These are phyloP conservation scores for Lagocephalus sceleratus DNA, from an alignment of 2,797 vertebrate genomes.

Conservation along the genomic window DNA sequence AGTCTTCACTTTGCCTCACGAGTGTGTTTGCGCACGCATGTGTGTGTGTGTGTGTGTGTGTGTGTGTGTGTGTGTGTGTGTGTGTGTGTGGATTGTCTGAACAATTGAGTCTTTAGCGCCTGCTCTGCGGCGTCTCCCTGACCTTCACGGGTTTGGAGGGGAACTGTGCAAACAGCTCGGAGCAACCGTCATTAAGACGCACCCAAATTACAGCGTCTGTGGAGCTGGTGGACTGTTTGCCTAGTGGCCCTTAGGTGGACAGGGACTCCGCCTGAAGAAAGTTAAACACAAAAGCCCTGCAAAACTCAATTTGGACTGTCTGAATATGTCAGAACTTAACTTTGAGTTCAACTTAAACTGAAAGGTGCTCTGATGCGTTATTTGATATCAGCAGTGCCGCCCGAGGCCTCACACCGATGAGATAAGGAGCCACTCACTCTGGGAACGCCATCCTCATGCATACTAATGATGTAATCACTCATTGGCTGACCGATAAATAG, in stretches of 20 bases:
- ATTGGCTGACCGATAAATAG: too few relatives aligned
- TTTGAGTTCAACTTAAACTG: neutral
- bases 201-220: slow-evolving; percentile 56
- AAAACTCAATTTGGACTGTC: slow-evolving; percentile 30
- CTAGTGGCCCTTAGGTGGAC: slow-evolving; percentile 25
- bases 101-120: slow-evolving; percentile 39
- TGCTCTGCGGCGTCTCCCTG: slow-evolving; percentile 43
- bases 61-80: slow-evolving; percentile 1
- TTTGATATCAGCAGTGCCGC: too few relatives aligned
- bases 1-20: too few relatives aligned
- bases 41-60: neutral
- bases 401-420: too few relatives aligned
- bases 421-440: too few relatives aligned
- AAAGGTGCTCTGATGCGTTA: neutral
- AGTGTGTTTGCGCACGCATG: too few relatives aligned
- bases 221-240: slow-evolving; percentile 42
- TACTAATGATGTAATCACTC: too few relatives aligned
- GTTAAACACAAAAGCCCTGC: slow-evolving; percentile 34
- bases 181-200: slow-evolving; percentile 55
- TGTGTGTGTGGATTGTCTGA: slow-evolving; percentile 21
- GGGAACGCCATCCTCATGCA: too few relatives aligned
- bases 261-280: slow-evolving; percentile 35
- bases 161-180: slow-evolving; percentile 55
- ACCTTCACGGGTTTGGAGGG: slow-evolving; percentile 55
- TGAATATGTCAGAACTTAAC: slow-evolving; percentile 15